These are phyloP conservation scores for Silurus glanis DNA, from an alignment of 2,113 vertebrate species.

Conservation along the genomic window DNA sequence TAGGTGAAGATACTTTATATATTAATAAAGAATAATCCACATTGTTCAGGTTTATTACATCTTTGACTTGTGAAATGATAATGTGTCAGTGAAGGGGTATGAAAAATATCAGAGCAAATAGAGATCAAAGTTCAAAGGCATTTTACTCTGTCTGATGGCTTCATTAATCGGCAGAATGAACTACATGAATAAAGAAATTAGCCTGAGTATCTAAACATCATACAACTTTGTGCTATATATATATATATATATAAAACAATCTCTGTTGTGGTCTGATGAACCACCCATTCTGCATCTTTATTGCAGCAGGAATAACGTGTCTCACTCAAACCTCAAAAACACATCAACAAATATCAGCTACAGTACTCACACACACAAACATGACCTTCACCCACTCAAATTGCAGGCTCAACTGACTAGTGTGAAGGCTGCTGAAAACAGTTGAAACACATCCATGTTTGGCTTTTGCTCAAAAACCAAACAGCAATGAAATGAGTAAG, in stretches of 20 bases:
- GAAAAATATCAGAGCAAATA: background rate
- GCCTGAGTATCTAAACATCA: background rate
- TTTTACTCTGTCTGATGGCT: background rate
- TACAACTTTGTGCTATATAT: background rate
- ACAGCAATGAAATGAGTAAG: background rate
- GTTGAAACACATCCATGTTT: background rate
- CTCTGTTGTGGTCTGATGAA: background rate
- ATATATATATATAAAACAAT: too few species aligned
- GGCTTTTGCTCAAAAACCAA: background rate
- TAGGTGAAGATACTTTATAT: too few species aligned
- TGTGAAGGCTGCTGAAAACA: constrained; percentile 1
- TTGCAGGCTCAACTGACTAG: background rate
- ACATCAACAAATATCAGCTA: background rate
- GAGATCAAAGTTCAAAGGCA: background rate
- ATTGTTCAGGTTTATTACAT: background rate
- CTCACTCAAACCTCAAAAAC: background rate
- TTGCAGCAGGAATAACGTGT: constrained; percentile 3
- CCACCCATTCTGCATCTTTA: background rate
- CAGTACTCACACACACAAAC: background rate
- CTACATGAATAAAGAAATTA: background rate
- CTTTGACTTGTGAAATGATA: background rate
- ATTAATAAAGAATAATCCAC: background rate
- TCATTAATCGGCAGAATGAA: background rate
- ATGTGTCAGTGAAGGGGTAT: background rate
- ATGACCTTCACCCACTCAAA: constrained; percentile 9